These are phyloP conservation scores for Acyrthosiphon pisum DNA, from an alignment of 1,140 invertebrate species.

Conservation along the genomic window DNA sequence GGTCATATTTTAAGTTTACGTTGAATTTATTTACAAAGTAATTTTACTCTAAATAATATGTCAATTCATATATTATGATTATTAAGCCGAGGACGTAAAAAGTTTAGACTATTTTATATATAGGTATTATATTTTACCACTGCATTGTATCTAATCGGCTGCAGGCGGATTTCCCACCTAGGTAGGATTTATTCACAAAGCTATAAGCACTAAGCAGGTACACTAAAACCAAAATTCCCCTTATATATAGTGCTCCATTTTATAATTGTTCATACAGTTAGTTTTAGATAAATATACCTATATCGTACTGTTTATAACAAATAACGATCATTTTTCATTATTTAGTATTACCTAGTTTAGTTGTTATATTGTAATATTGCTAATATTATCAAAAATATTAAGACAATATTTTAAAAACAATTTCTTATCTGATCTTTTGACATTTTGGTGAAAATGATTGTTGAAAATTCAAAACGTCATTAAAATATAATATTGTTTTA, in stretches of 20 bases:
- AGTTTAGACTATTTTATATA: neutral
- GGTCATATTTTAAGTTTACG: neutral
- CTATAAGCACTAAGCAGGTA: too few relatives aligned
- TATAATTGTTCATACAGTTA: neutral
- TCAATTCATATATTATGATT: neutral
- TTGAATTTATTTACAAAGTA: neutral
- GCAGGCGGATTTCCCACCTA: too few relatives aligned
- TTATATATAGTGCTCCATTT: neutral
- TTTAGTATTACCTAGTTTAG: neutral
- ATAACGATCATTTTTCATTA: neutral
- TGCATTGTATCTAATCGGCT: neutral
- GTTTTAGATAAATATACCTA: neutral
- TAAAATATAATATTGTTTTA: neutral
- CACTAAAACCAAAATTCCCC: too few relatives aligned
- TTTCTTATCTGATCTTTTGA: neutral
- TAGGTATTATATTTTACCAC: neutral
- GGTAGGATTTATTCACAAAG: too few relatives aligned
- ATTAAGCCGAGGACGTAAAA: neutral
- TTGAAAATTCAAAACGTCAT: neutral
- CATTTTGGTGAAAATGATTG: neutral
- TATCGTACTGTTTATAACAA: neutral
- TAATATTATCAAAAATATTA: too few relatives aligned
- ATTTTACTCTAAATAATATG: neutral
- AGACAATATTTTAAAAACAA: neutral
- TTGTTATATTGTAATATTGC: neutral